phyloP scores from a whole-genome alignment of 2,113 vertebrate genomes.

The Lampris megalopsis region DNA sequence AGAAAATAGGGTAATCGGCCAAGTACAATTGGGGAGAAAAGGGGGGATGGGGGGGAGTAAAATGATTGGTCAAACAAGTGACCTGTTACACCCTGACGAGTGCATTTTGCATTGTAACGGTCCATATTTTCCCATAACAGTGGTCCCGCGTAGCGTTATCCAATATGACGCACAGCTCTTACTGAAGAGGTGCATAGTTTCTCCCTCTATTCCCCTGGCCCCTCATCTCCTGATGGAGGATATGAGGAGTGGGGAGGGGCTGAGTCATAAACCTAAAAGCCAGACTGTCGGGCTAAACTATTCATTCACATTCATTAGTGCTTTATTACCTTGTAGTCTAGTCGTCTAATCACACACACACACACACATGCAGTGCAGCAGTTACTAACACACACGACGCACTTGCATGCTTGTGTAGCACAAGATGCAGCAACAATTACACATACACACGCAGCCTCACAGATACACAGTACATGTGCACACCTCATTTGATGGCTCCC shows the following conservation, averaged over 20 bases:
- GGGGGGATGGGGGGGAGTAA: too few species aligned
- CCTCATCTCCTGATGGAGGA: slow-evolving; percentile 44
- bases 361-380: not conserved
- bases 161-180: slow-evolving; percentile 20
- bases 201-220: slow-evolving; percentile 48
- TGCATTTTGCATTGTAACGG: too few species aligned
- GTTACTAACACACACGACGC: slow-evolving; percentile 6
- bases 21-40: too few species aligned
- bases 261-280: slow-evolving; percentile 69
- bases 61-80: too few species aligned
- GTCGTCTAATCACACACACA: slow-evolving; percentile 58
- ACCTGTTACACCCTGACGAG: too few species aligned
- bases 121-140: not conserved
- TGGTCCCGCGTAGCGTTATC: not conserved
- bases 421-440: not conserved
- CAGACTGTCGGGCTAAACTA: slow-evolving; percentile 66
- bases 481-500: slow-evolving; percentile 50
- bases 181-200: slow-evolving; percentile 26
- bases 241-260: slow-evolving; percentile 40
- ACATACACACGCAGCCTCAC: not conserved
- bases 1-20: too few species aligned
- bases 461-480: slow-evolving; percentile 28
- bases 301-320: slow-evolving; percentile 73
- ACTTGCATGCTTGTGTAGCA: not conserved
- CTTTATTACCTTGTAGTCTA: slow-evolving; percentile 69